These are phyloP conservation scores for Lasaia peninsularis DNA, from an alignment of 1,140 invertebrate genomes.

Conservation along the genomic window DNA sequence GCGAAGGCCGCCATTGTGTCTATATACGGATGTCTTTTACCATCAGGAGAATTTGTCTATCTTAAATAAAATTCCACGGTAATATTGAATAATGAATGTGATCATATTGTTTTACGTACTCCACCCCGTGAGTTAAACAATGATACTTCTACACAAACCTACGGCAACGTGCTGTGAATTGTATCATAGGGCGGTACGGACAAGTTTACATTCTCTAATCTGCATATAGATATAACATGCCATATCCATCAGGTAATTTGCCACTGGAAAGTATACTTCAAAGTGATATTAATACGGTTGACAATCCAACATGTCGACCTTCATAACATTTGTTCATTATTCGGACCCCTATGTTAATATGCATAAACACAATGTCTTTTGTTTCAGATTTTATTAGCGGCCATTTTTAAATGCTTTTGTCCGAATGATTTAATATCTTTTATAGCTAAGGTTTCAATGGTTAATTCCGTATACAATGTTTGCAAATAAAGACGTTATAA, in stretches of 20 bases:
- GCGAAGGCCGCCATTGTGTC: too few relatives aligned
- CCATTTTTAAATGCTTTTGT: constrained; percentile 37
- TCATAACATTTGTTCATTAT: constrained; percentile 27
- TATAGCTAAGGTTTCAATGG: constrained; percentile 37
- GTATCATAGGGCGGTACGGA: constrained; percentile 41
- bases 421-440: constrained; percentile 35
- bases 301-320: constrained; percentile 21
- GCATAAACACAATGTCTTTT: constrained; percentile 31
- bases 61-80: too few relatives aligned
- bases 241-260: constrained; percentile 29
- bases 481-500: constrained; percentile 64
- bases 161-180: constrained; percentile 40
- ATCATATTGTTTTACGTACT: constrained; percentile 26
- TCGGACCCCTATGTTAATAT: constrained; percentile 33
- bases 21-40: too few relatives aligned
- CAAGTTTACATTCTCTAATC: constrained; percentile 60
- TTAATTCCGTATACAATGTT: constrained; percentile 39
- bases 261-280: constrained; percentile 30
- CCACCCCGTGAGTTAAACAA: constrained; percentile 43
- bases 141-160: constrained; percentile 49
- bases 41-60: too few relatives aligned
- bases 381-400: constrained; percentile 34
- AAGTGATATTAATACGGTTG: constrained; percentile 22
- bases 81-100: constrained; percentile 13
- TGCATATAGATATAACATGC: constrained; percentile 48